Conservation (phyloP, 2,113 vertebrate species). For the Argyrosomus japonicus region DNA sequence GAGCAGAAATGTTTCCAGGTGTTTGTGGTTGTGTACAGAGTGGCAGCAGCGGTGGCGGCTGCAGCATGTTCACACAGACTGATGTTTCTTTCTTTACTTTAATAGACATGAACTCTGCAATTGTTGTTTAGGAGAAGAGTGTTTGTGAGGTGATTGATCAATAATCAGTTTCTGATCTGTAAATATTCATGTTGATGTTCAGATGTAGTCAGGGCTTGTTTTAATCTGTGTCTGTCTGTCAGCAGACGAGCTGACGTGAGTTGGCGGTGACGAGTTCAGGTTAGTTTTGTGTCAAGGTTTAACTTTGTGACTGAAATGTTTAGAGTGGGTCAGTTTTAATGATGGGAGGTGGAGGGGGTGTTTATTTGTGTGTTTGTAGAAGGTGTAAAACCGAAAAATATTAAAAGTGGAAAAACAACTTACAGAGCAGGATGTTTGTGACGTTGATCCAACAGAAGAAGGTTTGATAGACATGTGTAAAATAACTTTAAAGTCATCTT, state of each 20-base stretch:
- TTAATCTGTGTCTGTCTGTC: constrained; percentile 53
- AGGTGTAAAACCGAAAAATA: constrained; percentile 18
- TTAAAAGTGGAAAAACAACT: constrained; percentile 48
- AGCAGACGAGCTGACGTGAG: constrained; percentile 65
- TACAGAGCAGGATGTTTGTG: constrained; percentile 28
- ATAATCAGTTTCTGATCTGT: constrained; percentile 54
- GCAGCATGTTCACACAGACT: constrained; percentile 28
- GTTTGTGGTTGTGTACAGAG: constrained; percentile 23
- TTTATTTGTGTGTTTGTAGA: not conserved
- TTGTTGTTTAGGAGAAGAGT: constrained; percentile 62
- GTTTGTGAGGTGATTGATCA: constrained; percentile 55
- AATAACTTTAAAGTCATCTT: not conserved
- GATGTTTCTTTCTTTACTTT: constrained; percentile 29
- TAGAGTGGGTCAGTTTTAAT: constrained; percentile 19
- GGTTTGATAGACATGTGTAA: too few relatives aligned
- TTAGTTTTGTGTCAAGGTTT: constrained; percentile 39
- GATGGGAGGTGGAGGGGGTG: not conserved
- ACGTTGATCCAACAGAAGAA: not conserved
- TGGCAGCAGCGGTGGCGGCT: not conserved
- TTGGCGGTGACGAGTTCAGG: constrained; percentile 82
- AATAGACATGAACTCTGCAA: constrained; percentile 52
- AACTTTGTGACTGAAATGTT: constrained; percentile 35
- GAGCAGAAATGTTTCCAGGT: constrained; percentile 26
- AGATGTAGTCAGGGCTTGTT: constrained; percentile 89
- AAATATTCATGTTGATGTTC: constrained; percentile 59